Percentiles rank a stretch among this genome's conserved stretches.
These are phyloP conservation scores for Porphyrio hochstetteri DNA, from an alignment of 2,113 vertebrate species.

Conservation along the genomic window DNA sequence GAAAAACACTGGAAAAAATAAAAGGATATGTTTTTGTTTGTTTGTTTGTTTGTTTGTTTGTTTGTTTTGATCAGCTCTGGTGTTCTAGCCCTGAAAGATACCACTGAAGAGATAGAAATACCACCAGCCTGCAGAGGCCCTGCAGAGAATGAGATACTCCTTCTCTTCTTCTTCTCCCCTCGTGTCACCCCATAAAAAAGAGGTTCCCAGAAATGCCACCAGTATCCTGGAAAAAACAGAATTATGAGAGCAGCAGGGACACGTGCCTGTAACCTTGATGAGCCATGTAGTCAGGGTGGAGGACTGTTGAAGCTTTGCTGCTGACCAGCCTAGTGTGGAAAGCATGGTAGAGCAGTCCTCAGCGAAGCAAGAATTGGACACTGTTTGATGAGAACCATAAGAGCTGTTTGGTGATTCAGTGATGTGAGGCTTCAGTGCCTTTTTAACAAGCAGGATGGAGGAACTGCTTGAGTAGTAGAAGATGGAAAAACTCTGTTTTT, in stretches of 20 bases:
- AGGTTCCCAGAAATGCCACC: not conserved
- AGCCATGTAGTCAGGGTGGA: not conserved
- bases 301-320: not conserved
- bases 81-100: not conserved
- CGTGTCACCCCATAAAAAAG: not conserved
- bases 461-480: not conserved
- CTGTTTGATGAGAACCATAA: not conserved
- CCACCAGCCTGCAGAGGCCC: not conserved
- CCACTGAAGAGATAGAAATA: not conserved
- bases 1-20: not conserved
- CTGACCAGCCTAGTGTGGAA: not conserved
- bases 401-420: no score
- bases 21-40: not conserved
- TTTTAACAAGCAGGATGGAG: not conserved
- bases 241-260: not conserved
- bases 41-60: no score
- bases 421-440: no score
- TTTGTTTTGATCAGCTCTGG: not conserved
- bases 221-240: not conserved
- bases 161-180: not conserved
- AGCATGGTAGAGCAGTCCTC: not conserved
- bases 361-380: not conserved
- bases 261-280: not conserved
- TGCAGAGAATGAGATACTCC: not conserved
- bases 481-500: not conserved